Conservation (phyloP, 2,113 vertebrate genomes). For the Clinocottus analis region DNA sequence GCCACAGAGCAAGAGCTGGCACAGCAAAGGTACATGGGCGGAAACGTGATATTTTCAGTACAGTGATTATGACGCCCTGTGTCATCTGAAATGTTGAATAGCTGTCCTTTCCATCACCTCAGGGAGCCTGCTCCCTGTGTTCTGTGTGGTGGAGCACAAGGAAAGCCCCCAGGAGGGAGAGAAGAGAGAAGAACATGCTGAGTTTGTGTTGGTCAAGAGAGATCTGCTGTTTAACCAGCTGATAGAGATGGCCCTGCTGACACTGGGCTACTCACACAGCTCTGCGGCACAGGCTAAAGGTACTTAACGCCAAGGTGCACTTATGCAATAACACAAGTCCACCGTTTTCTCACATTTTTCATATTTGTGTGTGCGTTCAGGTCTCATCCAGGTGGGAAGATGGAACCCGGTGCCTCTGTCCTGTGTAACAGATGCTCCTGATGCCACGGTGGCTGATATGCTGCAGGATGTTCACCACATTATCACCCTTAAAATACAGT, state of each 20-base stretch:
- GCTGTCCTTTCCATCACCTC: slow-evolving; percentile 37
- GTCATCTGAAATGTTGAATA: slow-evolving; percentile 10
- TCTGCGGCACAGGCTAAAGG: slow-evolving; percentile 98
- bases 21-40: slow-evolving; percentile 89
- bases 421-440: slow-evolving; percentile 96
- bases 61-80: slow-evolving; percentile 5
- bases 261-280: slow-evolving; percentile 96
- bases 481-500: slow-evolving; percentile 98
- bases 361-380: slow-evolving; percentile 78
- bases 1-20: slow-evolving; percentile 89
- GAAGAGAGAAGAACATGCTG: slow-evolving; percentile 93
- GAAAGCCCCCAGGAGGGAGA: slow-evolving; percentile 91
- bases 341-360: background rate
- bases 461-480: slow-evolving; percentile 98
- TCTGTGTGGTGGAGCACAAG: slow-evolving; percentile 97
- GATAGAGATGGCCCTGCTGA: slow-evolving; percentile 96
- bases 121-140: slow-evolving; percentile 98
- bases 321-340: background rate
- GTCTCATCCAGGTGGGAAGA: slow-evolving; percentile 98
- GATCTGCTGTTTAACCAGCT: slow-evolving; percentile 99
- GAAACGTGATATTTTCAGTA: slow-evolving; percentile 1
- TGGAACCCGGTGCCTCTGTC: slow-evolving; percentile 99
- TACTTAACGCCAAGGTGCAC: slow-evolving; percentile 67
- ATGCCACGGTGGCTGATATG: slow-evolving; percentile 99
- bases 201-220: slow-evolving; percentile 96